phyloP scores from a whole-genome alignment of 2,888 invertebrate species.

The Falcaria lacertinaria region DNA sequence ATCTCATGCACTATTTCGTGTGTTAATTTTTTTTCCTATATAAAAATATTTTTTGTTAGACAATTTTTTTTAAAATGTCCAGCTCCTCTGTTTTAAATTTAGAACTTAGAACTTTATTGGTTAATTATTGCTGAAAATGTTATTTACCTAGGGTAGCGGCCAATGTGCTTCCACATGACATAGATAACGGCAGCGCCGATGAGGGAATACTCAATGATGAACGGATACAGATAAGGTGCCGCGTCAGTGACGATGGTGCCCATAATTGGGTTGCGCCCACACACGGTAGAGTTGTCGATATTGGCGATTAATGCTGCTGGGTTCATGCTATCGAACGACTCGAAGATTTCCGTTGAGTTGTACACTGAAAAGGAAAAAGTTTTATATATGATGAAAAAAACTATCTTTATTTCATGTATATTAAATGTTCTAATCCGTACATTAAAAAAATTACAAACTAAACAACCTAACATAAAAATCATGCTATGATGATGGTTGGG shows the following conservation, averaged over 20 bases:
- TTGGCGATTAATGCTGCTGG: conserved; percentile 81
- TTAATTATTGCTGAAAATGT: no score
- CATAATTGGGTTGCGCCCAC: conserved; percentile 93
- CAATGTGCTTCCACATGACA: conserved; percentile 98
- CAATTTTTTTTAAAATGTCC: no score
- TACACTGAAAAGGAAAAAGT: conserved; percentile 49
- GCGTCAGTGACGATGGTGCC: conserved; percentile 95
- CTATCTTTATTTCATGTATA: not conserved
- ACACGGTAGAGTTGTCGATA: conserved; percentile 80
- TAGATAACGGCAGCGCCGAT: conserved; percentile 97
- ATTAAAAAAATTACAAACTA: not conserved
- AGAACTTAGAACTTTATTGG: no score
- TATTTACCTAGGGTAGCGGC: conserved; percentile 88
- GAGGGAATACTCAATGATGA: conserved; percentile 96
- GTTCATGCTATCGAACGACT: conserved; percentile 79
- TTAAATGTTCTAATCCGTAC: not conserved
- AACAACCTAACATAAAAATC: not conserved
- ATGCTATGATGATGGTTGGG: not conserved
- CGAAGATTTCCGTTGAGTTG: conserved; percentile 69
- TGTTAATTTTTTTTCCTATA: no score
- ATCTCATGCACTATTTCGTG: conserved; percentile 6
- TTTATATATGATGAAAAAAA: not conserved
- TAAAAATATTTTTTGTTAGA: no score
- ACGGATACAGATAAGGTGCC: conserved; percentile 96
- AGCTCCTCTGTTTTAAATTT: no score